Base-by-base conservation (phyloP, 2,888 invertebrate species). In the Leucophora obtusa region DNA sequence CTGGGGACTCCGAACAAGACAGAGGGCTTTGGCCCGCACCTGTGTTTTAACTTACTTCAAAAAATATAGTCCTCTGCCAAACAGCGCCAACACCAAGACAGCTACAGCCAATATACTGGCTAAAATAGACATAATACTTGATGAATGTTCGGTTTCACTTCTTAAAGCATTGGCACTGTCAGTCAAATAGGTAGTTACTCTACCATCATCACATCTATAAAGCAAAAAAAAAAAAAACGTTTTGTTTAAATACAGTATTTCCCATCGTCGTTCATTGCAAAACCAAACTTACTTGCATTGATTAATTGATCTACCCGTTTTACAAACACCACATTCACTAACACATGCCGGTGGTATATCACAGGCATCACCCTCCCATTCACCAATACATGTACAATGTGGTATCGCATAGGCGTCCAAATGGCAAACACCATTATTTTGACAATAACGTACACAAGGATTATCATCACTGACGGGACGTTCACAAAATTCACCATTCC, bases 341-440 rank as follows among this genome's bases (percentile, higher is more conserved):
- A 89, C 84, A 73, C 91, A 91, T 17, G 82, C 83, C 8, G 91
- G 90, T 8, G 91, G 91, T 68, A 89, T 85, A 17, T 92, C 91
- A 86, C 94, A 94, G 38, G 87, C 89, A 33, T 87, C 85, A 0
- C 94, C 94, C 33, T 91, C 89, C 92, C 93, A 93, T 35, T 92
- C 92, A 10, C 90, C 90, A n/a, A 90, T 87, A 85, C 94, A 94
- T 82, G 89, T 89, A 87, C 93, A 93, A 21, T 89, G 88, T 0
- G 93, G 92, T 72, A 90, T 86, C 3, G 89, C 87, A 66, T 91
- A 90, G 58, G 90, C 91, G 78, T 92, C 91, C 79, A 93, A 88
- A 24, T 91, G 89, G 86, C 95, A 95, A 71, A 93, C 90, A 0
- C 93, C 94, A 60, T 91, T 91, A 83, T 94, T 92, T 81, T 90